phyloP scores from a whole-genome alignment of 2,888 invertebrate species.

The Chrysolina americana region DNA sequence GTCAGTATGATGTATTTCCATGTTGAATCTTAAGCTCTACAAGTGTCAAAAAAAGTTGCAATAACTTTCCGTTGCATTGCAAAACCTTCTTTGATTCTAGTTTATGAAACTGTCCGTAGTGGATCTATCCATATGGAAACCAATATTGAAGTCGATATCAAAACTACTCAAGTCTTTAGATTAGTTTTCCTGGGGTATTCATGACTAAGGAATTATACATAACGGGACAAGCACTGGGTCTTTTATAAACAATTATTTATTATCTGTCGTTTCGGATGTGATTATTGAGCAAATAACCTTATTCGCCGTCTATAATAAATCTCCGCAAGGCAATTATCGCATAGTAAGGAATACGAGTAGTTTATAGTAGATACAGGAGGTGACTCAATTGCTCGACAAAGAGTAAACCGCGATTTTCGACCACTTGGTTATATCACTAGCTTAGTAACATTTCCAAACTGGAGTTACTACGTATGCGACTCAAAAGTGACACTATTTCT shows the following conservation, averaged over 20 bases:
- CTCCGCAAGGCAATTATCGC: slow-evolving; percentile 18
- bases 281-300: slow-evolving; percentile 31
- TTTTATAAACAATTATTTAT: slow-evolving; percentile 30
- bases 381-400: background rate
- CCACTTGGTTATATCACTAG: background rate
- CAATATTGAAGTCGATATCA: no score
- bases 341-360: slow-evolving; percentile 12
- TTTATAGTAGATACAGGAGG: background rate
- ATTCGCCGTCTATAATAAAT: slow-evolving; percentile 25
- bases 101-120: no score
- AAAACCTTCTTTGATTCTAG: no score
- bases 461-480: background rate
- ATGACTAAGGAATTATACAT: slow-evolving; percentile 17
- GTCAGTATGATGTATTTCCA: no score
- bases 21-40: no score
- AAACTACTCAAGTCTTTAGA: no score
- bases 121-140: no score
- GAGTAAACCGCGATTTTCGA: background rate
- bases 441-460: background rate
- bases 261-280: slow-evolving; percentile 29
- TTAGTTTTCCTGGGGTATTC: background rate
- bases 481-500: no score
- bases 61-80: no score
- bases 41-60: no score
- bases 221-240: slow-evolving; percentile 6